Conservation (phyloP, 1,140 invertebrate genomes). For the Diorhabda sublineata region DNA sequence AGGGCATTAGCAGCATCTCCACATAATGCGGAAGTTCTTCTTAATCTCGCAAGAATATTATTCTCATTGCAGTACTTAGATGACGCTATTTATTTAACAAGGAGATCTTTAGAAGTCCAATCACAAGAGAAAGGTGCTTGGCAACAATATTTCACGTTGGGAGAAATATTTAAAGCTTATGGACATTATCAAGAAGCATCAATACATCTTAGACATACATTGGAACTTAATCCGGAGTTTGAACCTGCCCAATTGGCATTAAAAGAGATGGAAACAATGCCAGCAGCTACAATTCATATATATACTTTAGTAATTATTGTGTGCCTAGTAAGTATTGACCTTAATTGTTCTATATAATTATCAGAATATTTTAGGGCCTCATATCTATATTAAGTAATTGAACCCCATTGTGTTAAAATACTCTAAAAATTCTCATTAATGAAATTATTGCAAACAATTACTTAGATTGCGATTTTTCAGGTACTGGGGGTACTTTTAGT, state of each 20-base stretch:
- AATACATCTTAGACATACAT: constrained; percentile 71
- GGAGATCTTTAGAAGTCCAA: constrained; percentile 61
- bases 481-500: constrained; percentile 75
- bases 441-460: background rate
- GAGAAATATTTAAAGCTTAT: constrained; percentile 80
- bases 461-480: constrained; percentile 46
- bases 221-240: constrained; percentile 79
- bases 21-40: constrained; percentile 78
- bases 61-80: constrained; percentile 83
- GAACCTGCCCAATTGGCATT: constrained; percentile 71
- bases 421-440: background rate
- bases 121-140: constrained; percentile 79
- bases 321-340: constrained; percentile 59
- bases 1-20: constrained; percentile 78
- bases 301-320: constrained; percentile 83
- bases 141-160: constrained; percentile 86
- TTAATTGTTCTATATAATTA: background rate
- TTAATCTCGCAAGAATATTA: constrained; percentile 79
- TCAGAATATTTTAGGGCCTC: too few species aligned
- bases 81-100: constrained; percentile 80
- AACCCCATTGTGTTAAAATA: background rate
- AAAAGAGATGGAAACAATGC: constrained; percentile 72
- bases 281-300: constrained; percentile 67
- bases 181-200: constrained; percentile 78
- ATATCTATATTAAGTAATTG: too few species aligned